Evolutionary conservation across 2,888 invertebrate species (phyloP), one percentile per base, ranked within the genome.

Genomic region (Brachylomia viminalis): DNA sequence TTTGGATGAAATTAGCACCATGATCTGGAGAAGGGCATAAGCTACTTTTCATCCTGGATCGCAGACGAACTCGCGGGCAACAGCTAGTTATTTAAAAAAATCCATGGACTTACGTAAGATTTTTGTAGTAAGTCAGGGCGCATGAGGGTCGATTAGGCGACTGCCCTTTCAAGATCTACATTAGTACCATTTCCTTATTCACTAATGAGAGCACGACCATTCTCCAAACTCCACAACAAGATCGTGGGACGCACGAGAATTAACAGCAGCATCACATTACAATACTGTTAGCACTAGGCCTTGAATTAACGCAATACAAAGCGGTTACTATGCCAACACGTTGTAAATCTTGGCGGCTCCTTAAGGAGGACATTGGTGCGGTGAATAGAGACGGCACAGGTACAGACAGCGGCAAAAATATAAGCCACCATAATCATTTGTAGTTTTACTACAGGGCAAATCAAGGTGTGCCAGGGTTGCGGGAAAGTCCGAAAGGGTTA

Each of bases 311-410:
- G 73, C 75, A 85, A 70, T 72, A 75, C 75, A 74, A 75, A 62
- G 67, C 62, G 33, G 71, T 58, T 62, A 76, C 61, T 65, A 61
- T 66, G 54, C 47, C 42, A 74, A 85, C 82, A 82, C 86, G 67
- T 74, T 54, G 71, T 83, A 85, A 85, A 77, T 83, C 82, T 73
- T 56, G 3, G 17, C 52, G 42, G 71, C 70, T 75, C 59, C 68
- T 75, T 72, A 65, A 73, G 70, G 59, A 33, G 68, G 65, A 73
- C 61, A 85, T 82, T 85, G 82, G 77, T 76, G 61, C 17, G 8
- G 73, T 83, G 85, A 59, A 85, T 85, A 85, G 65, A 84, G 83
- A 85, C 69, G 78, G 72, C 27, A 65, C 27, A 15, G 38, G 69
- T 72, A 75, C 81, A 49, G 62, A 27, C 13, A 49, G 42, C 17